Evolutionary conservation across 2,888 invertebrate genomes (phyloP), one percentile per base, ranked within the genome.

Genomic region (Philereme vetulata): DNA sequence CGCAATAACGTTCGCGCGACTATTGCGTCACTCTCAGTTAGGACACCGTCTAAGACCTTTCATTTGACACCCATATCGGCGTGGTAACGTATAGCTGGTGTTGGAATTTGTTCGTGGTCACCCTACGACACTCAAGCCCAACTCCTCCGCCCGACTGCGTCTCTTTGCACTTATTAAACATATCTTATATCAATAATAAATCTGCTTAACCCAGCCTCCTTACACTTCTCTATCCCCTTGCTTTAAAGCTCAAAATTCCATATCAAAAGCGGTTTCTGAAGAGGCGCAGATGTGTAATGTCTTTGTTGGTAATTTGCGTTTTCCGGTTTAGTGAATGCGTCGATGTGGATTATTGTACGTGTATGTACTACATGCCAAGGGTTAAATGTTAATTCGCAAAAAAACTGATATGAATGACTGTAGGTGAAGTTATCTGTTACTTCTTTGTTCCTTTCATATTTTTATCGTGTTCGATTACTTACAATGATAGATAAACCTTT

Each of bases 231-330:
- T 85, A 80, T 62, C 4, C 6, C 73, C 7, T 59, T 4, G 48
- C 0, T 0, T 57, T 78, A 81, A 65, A 70, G 80, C 76, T 64
- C 44, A 77, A 58, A 72, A 60, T 82, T 46, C 70, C 52, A 4
- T 53, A 45, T 8, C 10, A 51, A 48, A 3, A 34, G n/a, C 35
- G 34, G 34, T 57, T 66, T 62, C 67, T 72, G 58, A 67, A 57
- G 63, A 56, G 65, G 78, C 82, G 89, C 91, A 91, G 91, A 90
- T 91, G 90, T 89, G 88, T 87, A 82, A 83, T 81, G 80, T 86
- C 89, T 91, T 91, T 91, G 91, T 91, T 91, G 90, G 86, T 85
- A 89, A 90, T 90, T 90, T 86, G 88, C 88, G 87, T 85, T 86
- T 91, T 90, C 91, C 90, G 88, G 90, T 86, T 85, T 86, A 88